Evolutionary conservation across 2,797 vertebrate species (phyloP).

Genomic region (Melanotaenia nigrans): DNA sequence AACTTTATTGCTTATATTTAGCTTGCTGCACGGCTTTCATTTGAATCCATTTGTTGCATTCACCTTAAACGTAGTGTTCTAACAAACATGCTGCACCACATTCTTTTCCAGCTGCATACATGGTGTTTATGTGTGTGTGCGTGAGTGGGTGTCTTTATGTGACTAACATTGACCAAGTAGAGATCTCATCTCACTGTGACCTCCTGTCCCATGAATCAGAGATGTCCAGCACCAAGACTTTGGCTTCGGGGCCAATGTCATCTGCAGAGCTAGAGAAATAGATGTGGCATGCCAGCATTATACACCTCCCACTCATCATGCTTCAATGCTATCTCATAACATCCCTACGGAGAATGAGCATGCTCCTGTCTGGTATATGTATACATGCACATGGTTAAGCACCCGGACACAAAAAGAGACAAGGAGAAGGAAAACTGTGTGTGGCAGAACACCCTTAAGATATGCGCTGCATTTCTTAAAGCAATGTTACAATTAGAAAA

Average conservation of each 20-base stretch:
- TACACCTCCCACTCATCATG: slow-evolving; percentile 66
- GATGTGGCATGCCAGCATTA: slow-evolving; percentile 66
- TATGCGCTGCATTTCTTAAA: not conserved
- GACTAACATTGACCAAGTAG: slow-evolving; percentile 24
- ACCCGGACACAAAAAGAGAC: slow-evolving; percentile 9
- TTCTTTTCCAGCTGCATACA: too few relatives aligned
- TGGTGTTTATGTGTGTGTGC: not conserved
- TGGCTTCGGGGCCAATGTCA: slow-evolving; percentile 61
- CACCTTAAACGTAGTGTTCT: not conserved
- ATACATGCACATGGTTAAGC: slow-evolving; percentile 23
- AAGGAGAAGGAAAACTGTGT: not conserved
- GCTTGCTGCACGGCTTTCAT: not conserved
- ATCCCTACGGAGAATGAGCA: slow-evolving; percentile 46
- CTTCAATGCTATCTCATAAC: slow-evolving; percentile 49
- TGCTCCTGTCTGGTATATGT: slow-evolving; percentile 37
- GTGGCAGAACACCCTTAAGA: not conserved
- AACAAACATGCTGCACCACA: not conserved
- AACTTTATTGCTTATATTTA: not conserved
- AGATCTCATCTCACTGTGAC: slow-evolving; percentile 48
- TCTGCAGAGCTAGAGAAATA: slow-evolving; percentile 49
- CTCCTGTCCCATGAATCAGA: slow-evolving; percentile 63
- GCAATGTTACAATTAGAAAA: not conserved
- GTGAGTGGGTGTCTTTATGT: slow-evolving; percentile 12
- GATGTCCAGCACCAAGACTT: slow-evolving; percentile 58
- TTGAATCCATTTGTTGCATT: not conserved